Evolutionary conservation across 92 coral and sea anemone genomes (phyloP), one percentile per base, ranked within the genome.

Genomic region (Porites cylindrica): DNA sequence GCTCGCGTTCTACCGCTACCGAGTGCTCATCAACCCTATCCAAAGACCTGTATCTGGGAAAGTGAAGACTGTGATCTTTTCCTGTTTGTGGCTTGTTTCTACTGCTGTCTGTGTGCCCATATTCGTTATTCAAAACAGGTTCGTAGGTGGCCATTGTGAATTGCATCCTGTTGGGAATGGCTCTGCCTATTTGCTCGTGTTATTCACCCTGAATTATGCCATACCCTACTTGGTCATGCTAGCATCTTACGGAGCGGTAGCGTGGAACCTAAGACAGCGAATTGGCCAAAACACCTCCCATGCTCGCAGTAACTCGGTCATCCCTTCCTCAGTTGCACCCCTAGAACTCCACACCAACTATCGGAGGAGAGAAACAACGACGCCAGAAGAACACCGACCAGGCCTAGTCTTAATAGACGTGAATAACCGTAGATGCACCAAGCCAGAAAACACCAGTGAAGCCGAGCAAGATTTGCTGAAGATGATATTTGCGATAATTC

Each of bases 221-320:
- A 60, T 92, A 23, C 94, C 94, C 38, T 71, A 88, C 53, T 23
- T 88, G 18, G 82, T 85, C 43, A 92, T 92, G 92, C 1, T 85
- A 20, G 66, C 63, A 2, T 81, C 92, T 16, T 92, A 92, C 78
- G 92, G 94, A 13, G 89, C 94, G 1, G 90, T 92, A 66, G 92
- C 82, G 1, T 51, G 85, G 76, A 67, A 67, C 12, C 32, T 81
- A 17, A 54, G 76, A 69, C 23, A 16, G 76, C 76, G 76, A 67
- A 81, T 81, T 26, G 26, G 6, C 23, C 13, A 26, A 26, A 67
- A 52, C 16, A 24, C 65, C 4, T 2, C 13, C 23, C 3, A 69
- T 2, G 51, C 20, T 6, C 43, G 43, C 43, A 63, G 78, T 24
- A 38, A 19, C 85, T 71, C 86, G 1, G 63, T 52, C 18, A 20